Conservation (phyloP, 2,888 invertebrate species). For the Ectemnius lituratus region DNA sequence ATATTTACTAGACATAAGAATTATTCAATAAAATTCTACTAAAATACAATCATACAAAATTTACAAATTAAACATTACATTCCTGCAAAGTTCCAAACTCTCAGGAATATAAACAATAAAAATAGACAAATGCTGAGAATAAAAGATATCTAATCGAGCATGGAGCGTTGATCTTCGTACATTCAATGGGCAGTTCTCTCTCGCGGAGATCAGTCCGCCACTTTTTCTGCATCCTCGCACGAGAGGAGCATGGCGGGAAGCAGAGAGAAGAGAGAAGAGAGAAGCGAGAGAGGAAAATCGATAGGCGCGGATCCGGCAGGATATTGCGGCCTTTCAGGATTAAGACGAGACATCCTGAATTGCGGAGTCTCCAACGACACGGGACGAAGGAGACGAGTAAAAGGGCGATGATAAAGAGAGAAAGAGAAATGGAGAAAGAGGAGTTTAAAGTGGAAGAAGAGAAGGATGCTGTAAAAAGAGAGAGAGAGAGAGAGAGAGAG, state of each 20-base stretch:
- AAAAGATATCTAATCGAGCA: neutral
- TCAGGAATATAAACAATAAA: too few relatives aligned
- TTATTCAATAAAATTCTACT: too few relatives aligned
- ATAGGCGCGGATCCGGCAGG: slow-evolving; percentile 17
- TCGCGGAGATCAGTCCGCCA: slow-evolving; percentile 4
- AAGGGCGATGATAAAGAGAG: slow-evolving; percentile 40
- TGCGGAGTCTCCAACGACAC: slow-evolving; percentile 34
- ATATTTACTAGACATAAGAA: too few relatives aligned
- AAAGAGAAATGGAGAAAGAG: slow-evolving; percentile 5
- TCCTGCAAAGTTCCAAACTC: too few relatives aligned
- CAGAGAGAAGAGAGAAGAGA: neutral
- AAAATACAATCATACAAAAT: too few relatives aligned
- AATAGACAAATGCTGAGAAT: too few relatives aligned
- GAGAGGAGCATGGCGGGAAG: neutral
- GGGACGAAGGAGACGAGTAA: slow-evolving; percentile 19
- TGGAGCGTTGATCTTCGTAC: neutral
- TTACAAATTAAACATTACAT: too few relatives aligned
- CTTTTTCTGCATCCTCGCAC: slow-evolving; percentile 8
- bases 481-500: slow-evolving; percentile 42
- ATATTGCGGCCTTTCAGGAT: slow-evolving; percentile 46
- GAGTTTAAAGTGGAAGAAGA: too few relatives aligned
- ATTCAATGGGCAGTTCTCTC: neutral
- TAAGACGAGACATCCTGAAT: slow-evolving; percentile 50
- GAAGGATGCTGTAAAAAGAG: slow-evolving; percentile 39
- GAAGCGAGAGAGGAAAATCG: slow-evolving; percentile 26